Base-by-base conservation (phyloP, 2,797 vertebrate species). In the Sorex maritimensis region DNA sequence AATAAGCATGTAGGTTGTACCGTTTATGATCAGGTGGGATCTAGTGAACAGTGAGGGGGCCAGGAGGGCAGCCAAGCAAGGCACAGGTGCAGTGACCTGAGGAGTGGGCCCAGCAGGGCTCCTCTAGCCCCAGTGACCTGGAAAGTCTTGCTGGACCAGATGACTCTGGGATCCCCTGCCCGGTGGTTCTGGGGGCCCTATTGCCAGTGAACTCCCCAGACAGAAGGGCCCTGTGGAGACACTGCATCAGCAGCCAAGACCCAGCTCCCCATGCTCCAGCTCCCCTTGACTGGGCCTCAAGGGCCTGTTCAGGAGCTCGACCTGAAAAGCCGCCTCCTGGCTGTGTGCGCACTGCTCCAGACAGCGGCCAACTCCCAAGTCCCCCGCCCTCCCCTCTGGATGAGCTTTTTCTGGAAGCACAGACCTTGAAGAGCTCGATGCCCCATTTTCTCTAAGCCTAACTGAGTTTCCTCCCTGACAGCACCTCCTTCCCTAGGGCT, bases 391-490 rank as follows among this genome's bases (percentile, higher is more conserved):
- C 2, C 61, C 14, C 0, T 68, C 46, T 46, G n/a, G 3, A 80
- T 26, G n/a, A 34, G 7, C 19, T 89, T 79, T 63, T 68, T 69
- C 49, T 90, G 34, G 61, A 52, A n/a, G 74, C 79, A 6, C 14
- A 34, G 65, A 89, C 28, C 23, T 23, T 34, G 12, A 44, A 81
- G 67, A 41, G 1, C 41, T 55, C 21, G 17, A 61, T 61, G 58
- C 58, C 58, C 58, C 67, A 30, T 68, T 30, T 68, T 30, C 67
- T 69, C 84, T 72, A 80, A 83, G 17, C 63, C n/a, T 86, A 46
- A 46, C 72, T 21, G 9, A 34, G 46, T 55, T 23, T 68, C 58
- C 30, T 83, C 7, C 68, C 34, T 41, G 21, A 65, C 12, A 87
- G 23, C 24, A 15, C 34, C 65, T 49, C n/a, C 28, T 77, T 75